phyloP scores from a whole-genome alignment of 2,113 vertebrate species.

The Hydropotes inermis region DNA sequence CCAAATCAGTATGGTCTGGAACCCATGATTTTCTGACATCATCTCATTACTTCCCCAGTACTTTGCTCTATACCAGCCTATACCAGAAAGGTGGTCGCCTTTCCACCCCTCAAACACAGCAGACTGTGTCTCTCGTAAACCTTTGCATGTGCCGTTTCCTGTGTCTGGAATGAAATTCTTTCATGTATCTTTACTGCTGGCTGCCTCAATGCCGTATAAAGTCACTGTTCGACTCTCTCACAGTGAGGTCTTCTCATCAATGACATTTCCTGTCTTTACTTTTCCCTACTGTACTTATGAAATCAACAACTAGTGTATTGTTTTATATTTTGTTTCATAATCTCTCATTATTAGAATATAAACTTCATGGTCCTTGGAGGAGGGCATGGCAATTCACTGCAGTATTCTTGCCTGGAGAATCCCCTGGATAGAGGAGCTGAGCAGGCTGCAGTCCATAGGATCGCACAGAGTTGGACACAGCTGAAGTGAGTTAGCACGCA shows the following conservation, averaged over 20 bases:
- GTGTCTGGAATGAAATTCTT: background rate
- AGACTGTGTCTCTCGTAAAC: background rate
- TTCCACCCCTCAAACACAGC: background rate
- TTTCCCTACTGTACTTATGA: background rate
- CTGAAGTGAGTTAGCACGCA: background rate
- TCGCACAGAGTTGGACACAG: rapidly evolving
- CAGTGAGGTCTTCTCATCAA: background rate
- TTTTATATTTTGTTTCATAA: background rate
- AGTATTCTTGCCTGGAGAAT: background rate
- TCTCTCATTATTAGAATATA: background rate
- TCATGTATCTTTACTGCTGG: background rate
- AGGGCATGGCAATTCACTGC: background rate
- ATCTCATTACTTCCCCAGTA: background rate
- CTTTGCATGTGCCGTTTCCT: background rate
- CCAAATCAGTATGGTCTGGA: background rate
- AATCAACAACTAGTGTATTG: background rate
- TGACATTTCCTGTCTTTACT: background rate
- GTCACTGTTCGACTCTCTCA: background rate
- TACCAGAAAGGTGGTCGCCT: background rate
- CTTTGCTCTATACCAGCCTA: background rate
- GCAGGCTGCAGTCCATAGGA: background rate
- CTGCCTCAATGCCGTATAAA: background rate
- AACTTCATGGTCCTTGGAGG: background rate
- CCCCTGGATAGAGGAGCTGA: background rate
- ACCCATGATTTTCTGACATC: background rate